phyloP scores from a whole-genome alignment of 2,888 invertebrate species.

The Leptopilina syphax region DNA sequence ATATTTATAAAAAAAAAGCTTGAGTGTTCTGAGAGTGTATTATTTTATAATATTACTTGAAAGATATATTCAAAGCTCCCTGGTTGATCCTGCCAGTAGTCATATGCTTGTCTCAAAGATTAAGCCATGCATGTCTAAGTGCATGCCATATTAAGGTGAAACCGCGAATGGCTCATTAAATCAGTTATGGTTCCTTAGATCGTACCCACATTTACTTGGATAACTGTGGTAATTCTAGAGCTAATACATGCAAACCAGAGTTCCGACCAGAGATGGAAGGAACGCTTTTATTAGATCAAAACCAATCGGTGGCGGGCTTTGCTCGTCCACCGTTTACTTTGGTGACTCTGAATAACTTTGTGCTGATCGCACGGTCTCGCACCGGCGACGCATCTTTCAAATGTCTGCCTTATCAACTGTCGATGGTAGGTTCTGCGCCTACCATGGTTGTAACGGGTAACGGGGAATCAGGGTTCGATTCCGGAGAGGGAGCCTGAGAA shows the following conservation, averaged over 20 bases:
- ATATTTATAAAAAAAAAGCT: too few species aligned
- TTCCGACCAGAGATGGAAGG: slow-evolving; percentile 76
- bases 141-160: slow-evolving; percentile 79
- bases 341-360: slow-evolving; percentile 78
- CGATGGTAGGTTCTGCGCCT: too few species aligned
- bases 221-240: slow-evolving; percentile 84
- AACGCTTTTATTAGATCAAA: slow-evolving; percentile 73
- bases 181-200: slow-evolving; percentile 80
- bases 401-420: too few species aligned
- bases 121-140: slow-evolving; percentile 84
- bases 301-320: slow-evolving; percentile 75
- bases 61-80: slow-evolving; percentile 79
- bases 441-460: too few species aligned
- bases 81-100: slow-evolving; percentile 84
- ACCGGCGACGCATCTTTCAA: too few species aligned
- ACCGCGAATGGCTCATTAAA: slow-evolving; percentile 82
- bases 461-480: too few species aligned
- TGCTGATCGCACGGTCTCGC: slow-evolving; percentile 67
- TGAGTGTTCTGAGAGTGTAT: too few species aligned
- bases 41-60: too few species aligned
- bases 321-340: slow-evolving; percentile 75
- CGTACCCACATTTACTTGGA: slow-evolving; percentile 78
- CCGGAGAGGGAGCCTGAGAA: slow-evolving; percentile 78
- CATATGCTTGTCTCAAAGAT: slow-evolving; percentile 84
- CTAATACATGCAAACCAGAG: slow-evolving; percentile 81